Evolutionary conservation across 2,113 vertebrate species (phyloP).

Genomic region (Phalacrocorax aristotelis): DNA sequence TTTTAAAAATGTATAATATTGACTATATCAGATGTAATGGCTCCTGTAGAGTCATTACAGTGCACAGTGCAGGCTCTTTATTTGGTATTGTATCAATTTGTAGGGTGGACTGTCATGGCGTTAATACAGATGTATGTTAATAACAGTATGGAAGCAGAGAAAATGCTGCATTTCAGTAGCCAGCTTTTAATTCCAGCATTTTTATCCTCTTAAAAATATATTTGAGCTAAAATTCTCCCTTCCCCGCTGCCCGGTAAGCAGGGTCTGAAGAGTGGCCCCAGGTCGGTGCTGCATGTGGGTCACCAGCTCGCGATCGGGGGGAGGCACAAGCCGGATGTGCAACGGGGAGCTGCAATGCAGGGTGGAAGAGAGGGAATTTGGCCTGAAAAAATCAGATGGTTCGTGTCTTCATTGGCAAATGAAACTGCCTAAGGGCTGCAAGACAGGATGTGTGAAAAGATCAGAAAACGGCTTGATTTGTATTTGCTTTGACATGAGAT

Average conservation of each 20-base stretch:
- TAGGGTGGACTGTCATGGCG: slow-evolving; percentile 62
- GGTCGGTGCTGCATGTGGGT: background rate
- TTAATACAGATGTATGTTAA: slow-evolving; percentile 60
- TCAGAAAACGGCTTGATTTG: slow-evolving; percentile 28
- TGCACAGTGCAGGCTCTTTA: slow-evolving; percentile 64
- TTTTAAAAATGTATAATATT: slow-evolving; percentile 66
- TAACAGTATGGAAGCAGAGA: slow-evolving; percentile 20
- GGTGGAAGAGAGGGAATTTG: background rate
- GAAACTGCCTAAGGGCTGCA: background rate
- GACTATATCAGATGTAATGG: slow-evolving; percentile 67
- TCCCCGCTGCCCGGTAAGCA: background rate
- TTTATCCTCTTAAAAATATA: background rate
- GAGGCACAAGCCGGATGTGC: accelerated
- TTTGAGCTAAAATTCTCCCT: background rate
- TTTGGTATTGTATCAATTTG: slow-evolving; percentile 73
- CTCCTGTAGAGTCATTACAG: slow-evolving; percentile 62
- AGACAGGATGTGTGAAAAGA: slow-evolving; percentile 7
- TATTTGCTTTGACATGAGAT: background rate
- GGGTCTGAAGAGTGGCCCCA: background rate
- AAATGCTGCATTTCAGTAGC: background rate
- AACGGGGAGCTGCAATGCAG: background rate
- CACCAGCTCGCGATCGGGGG: background rate
- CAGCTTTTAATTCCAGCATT: slow-evolving; percentile 50
- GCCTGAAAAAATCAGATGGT: slow-evolving; percentile 41
- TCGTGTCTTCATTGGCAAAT: slow-evolving; percentile 41